Conservation (phyloP, 2,888 invertebrate genomes). For the Isoperla grammatica region DNA sequence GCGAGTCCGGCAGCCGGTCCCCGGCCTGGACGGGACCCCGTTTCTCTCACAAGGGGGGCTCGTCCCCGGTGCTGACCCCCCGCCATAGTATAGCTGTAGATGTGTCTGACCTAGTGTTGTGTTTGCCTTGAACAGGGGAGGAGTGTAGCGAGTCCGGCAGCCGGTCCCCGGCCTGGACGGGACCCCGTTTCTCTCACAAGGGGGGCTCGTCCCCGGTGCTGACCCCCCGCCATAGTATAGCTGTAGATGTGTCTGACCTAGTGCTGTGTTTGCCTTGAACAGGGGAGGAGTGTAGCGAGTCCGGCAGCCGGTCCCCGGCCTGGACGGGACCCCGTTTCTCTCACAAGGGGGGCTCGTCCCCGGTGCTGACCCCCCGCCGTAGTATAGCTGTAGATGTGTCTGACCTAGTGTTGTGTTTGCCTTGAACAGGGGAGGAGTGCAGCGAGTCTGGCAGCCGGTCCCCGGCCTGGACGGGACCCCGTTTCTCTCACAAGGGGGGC, state of each 20-base stretch:
- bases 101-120: too few species aligned
- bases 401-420: too few species aligned
- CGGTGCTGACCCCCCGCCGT: constrained; percentile 45
- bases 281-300: too few species aligned
- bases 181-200: constrained; percentile 19
- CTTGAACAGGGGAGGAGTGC: too few species aligned
- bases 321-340: constrained; percentile 18
- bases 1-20: too few species aligned
- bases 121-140: too few species aligned
- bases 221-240: constrained; percentile 45
- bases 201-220: constrained; percentile 38
- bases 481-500: constrained; percentile 27
- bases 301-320: constrained; percentile 21
- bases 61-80: constrained; percentile 42
- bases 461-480: constrained; percentile 19
- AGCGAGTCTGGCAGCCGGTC: too few species aligned
- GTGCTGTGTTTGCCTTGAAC: too few species aligned
- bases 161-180: constrained; percentile 21
- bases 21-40: constrained; percentile 19
- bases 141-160: too few species aligned
- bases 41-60: constrained; percentile 28
- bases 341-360: constrained; percentile 32
- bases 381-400: too few species aligned
- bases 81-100: too few species aligned
- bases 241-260: too few species aligned